These are phyloP conservation scores for Pseudolaguvia tuberculata DNA, from an alignment of 2,113 vertebrate species.

Conservation along the genomic window DNA sequence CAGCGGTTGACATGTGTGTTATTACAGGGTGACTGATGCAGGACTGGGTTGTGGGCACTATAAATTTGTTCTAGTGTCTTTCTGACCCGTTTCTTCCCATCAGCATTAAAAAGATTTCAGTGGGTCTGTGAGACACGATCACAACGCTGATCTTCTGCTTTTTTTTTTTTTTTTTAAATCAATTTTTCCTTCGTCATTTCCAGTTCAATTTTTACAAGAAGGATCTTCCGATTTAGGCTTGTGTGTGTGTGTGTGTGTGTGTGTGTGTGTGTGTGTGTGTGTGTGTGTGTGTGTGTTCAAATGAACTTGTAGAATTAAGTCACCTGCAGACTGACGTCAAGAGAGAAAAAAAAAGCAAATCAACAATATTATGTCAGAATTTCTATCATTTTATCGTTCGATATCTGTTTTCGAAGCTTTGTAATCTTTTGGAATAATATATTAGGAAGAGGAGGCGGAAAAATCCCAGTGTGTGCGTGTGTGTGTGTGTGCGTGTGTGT, in stretches of 20 bases:
- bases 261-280: too few species aligned
- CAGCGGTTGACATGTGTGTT: constrained; percentile 62
- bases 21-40: constrained; percentile 69
- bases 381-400: neutral
- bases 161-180: neutral
- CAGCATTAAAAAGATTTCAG: constrained; percentile 47
- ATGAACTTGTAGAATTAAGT: neutral
- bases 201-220: neutral
- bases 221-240: too few species aligned
- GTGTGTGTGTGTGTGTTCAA: neutral
- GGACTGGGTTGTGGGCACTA: constrained; percentile 64
- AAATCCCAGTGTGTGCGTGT: neutral
- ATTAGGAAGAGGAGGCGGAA: neutral
- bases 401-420: neutral
- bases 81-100: constrained; percentile 33
- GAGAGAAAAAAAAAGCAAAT: neutral
- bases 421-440: neutral
- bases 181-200: neutral
- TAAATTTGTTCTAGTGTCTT: constrained; percentile 69
- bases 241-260: too few species aligned
- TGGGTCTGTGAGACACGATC: constrained; percentile 38
- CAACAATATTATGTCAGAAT: neutral
- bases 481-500: neutral
- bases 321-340: neutral
- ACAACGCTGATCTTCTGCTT: constrained; percentile 45